These are phyloP conservation scores for Silurus asotus DNA, from an alignment of 2,113 vertebrate species.

Conservation along the genomic window DNA sequence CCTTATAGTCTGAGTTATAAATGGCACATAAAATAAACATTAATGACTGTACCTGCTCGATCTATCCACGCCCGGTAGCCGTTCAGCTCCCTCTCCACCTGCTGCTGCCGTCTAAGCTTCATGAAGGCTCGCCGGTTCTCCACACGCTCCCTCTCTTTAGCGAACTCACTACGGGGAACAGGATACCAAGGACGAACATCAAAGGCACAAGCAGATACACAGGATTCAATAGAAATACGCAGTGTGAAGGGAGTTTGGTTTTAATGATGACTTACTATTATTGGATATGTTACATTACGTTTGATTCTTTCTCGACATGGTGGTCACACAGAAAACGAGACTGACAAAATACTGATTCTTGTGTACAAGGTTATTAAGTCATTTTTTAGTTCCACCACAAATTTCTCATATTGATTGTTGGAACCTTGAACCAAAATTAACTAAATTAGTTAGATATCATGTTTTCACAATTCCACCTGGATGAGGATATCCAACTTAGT, in stretches of 20 bases:
- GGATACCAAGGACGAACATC: not conserved
- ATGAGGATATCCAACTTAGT: not conserved
- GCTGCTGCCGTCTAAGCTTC: conserved; percentile 96
- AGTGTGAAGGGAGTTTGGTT: not conserved
- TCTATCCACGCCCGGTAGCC: conserved; percentile 98
- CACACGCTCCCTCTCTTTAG: conserved; percentile 96
- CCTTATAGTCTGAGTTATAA: not conserved
- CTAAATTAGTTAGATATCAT: not conserved
- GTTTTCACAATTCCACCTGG: not conserved
- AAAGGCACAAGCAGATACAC: conserved; percentile 16
- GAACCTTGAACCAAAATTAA: not conserved
- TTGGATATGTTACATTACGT: not conserved
- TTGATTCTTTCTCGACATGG: not conserved
- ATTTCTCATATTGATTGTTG: not conserved
- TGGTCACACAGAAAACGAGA: not conserved
- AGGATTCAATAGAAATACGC: not conserved
- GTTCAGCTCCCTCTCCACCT: conserved; percentile 94
- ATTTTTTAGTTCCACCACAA: too few species aligned
- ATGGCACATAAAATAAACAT: not conserved
- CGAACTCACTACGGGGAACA: conserved; percentile 84
- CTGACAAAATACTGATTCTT: not conserved
- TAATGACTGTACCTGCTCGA: conserved; percentile 82
- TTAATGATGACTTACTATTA: conserved; percentile 4
- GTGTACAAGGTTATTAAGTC: not conserved
- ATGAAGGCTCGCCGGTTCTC: conserved; percentile 98